Conservation (phyloP, 2,888 invertebrate species). For the Laspeyria flexula region DNA sequence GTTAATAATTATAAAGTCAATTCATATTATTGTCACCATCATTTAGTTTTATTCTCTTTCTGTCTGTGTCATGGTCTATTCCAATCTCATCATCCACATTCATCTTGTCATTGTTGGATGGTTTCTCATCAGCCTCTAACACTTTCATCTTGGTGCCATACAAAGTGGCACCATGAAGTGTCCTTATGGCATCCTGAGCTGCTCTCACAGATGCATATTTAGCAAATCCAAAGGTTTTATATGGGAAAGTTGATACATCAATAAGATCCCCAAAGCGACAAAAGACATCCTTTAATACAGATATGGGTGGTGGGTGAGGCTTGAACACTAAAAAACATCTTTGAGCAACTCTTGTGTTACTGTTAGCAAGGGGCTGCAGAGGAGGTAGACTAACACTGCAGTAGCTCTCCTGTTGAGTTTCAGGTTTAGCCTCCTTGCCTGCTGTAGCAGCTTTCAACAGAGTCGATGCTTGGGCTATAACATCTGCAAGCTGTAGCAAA, state of each 20-base stretch:
- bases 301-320: conserved; percentile 89
- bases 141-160: conserved; percentile 94
- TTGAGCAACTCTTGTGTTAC: conserved; percentile 87
- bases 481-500: conserved; percentile 90
- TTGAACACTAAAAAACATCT: conserved; percentile 89
- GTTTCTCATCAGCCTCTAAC: conserved; percentile 93
- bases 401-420: conserved; percentile 63
- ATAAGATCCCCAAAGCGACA: conserved; percentile 96
- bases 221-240: conserved; percentile 97
- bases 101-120: conserved; percentile 52
- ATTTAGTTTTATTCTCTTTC: conserved; percentile 63
- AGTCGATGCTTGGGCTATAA: conserved; percentile 91
- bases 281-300: conserved; percentile 93
- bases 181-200: conserved; percentile 90
- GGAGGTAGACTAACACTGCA: conserved; percentile 91
- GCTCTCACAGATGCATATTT: conserved; percentile 93
- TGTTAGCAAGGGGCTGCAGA: conserved; percentile 88
- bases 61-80: conserved; percentile 56
- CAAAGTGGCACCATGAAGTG: conserved; percentile 93
- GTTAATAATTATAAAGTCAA: conserved; percentile 16
- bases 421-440: conserved; percentile 45
- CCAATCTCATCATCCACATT: conserved; percentile 46
- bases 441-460: conserved; percentile 89
- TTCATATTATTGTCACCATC: conserved; percentile 35
- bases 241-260: conserved; percentile 94